Percentiles rank a stretch among this genome's conserved stretches.
Conservation (phyloP, 2,888 invertebrate genomes). For the Gonocerus acuteangulatus region DNA sequence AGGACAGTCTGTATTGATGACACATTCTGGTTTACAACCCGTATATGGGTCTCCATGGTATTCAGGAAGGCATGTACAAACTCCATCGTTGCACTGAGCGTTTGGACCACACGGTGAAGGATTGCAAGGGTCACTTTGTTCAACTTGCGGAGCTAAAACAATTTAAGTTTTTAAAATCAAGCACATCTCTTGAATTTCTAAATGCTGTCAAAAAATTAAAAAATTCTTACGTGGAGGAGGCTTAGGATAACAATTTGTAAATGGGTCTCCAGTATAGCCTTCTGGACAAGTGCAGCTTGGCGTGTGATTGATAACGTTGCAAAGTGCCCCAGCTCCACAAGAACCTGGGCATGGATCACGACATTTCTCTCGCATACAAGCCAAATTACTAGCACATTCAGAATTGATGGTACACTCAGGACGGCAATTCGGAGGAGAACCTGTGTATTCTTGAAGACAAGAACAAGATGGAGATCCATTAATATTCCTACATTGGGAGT, state of each 20-base stretch:
- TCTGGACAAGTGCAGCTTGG: conserved; percentile 50
- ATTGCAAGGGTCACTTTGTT: conserved; percentile 45
- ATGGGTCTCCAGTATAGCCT: conserved; percentile 66
- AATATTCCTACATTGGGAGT: conserved; percentile 44
- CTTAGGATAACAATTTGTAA: conserved; percentile 53
- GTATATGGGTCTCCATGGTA: conserved; percentile 72
- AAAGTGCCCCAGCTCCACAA: conserved; percentile 47
- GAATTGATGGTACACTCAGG: conserved; percentile 47
- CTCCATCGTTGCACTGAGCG: conserved; percentile 59
- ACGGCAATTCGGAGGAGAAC: conserved; percentile 46
- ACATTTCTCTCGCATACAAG: conserved; percentile 47
- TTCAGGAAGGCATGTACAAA: conserved; percentile 63
- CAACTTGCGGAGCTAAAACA: conserved; percentile 31
- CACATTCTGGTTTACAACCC: conserved; percentile 65
- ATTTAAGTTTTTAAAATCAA: not conserved
- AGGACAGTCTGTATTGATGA: conserved; percentile 54
- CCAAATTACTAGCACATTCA: conserved; percentile 46
- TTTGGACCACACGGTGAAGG: conserved; percentile 63
- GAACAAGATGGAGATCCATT: conserved; percentile 45
- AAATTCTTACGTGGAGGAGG: conserved; percentile 29
- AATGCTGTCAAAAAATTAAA: not conserved
- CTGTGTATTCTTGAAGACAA: conserved; percentile 44
- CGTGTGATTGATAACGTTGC: conserved; percentile 45
- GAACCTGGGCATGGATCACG: conserved; percentile 47
- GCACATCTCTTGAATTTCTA: no score